Evolutionary conservation across 2,797 vertebrate species (phyloP).

Genomic region (Tenualosa ilisha): DNA sequence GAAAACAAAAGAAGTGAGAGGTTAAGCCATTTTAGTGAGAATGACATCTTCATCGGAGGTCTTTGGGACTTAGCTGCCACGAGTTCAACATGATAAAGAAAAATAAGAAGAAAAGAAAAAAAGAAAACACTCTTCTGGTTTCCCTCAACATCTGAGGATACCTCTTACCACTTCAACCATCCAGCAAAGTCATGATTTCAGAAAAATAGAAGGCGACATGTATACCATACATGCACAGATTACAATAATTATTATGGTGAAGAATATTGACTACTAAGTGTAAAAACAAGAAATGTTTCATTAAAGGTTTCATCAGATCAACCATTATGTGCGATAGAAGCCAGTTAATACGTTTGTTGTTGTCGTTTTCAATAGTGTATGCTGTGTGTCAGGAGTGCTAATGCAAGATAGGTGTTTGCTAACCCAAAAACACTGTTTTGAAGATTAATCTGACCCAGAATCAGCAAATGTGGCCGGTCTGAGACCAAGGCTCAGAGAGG

Average conservation of each 20-base stretch:
- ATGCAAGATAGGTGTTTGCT: background rate
- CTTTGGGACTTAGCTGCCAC: slow-evolving; percentile 23
- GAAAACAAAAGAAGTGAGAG: background rate
- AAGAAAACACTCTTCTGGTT: background rate
- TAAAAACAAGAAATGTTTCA: slow-evolving; percentile 16
- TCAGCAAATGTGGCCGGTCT: background rate
- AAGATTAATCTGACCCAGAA: background rate
- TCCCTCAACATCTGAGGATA: background rate
- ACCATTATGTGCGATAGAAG: slow-evolving; percentile 12
- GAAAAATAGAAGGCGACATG: slow-evolving; percentile 25
- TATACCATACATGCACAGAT: slow-evolving; percentile 15
- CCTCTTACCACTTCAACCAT: background rate
- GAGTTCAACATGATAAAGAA: slow-evolving; percentile 17
- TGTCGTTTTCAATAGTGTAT: background rate
- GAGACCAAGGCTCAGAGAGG: background rate
- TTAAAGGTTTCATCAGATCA: slow-evolving; percentile 17
- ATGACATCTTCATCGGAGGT: slow-evolving; percentile 23
- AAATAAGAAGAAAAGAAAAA: background rate
- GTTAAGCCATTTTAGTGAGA: slow-evolving; percentile 21
- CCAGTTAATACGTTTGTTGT: background rate
- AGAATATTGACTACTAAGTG: background rate
- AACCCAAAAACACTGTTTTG: background rate
- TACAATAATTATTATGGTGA: slow-evolving; percentile 1
- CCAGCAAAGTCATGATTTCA: slow-evolving; percentile 12
- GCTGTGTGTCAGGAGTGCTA: background rate